Conservation (phyloP, 2,797 vertebrate species). For the Sebastiscus tertius region DNA sequence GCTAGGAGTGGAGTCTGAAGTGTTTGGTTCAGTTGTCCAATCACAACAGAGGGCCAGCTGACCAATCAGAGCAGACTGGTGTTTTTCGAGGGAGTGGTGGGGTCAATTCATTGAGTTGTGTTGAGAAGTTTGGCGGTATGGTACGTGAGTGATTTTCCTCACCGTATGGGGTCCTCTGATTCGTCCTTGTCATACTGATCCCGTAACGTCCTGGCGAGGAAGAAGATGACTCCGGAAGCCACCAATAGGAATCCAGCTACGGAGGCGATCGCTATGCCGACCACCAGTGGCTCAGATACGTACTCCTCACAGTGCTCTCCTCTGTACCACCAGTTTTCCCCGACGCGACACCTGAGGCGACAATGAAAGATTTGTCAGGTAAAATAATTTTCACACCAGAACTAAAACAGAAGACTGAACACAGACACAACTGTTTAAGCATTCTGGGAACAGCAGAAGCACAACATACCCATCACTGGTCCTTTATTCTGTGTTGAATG, state of each 20-base stretch:
- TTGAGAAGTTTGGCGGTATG: background rate
- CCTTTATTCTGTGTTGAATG: background rate
- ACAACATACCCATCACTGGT: background rate
- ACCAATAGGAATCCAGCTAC: conserved; percentile 92
- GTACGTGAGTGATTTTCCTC: background rate
- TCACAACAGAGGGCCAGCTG: too few relatives aligned
- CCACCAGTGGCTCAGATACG: conserved; percentile 93
- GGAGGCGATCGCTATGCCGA: conserved; percentile 91
- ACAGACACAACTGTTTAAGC: background rate
- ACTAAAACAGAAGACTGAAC: background rate
- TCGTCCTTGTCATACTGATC: conserved; percentile 90
- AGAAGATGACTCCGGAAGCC: conserved; percentile 89
- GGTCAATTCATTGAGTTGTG: too few relatives aligned
- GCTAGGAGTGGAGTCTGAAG: too few relatives aligned
- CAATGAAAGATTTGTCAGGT: background rate
- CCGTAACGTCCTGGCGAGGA: conserved; percentile 89
- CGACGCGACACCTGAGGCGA: conserved; percentile 90
- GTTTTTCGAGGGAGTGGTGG: too few relatives aligned
- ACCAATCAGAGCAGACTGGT: too few relatives aligned
- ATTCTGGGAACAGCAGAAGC: background rate
- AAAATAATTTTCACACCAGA: background rate
- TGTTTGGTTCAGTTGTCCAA: too few relatives aligned
- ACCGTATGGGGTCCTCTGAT: conserved; percentile 88
- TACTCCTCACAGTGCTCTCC: conserved; percentile 97
- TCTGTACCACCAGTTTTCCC: conserved; percentile 98